These are phyloP conservation scores for Opisthocomus hoazin DNA, from an alignment of 2,113 vertebrate species.

Conservation along the genomic window DNA sequence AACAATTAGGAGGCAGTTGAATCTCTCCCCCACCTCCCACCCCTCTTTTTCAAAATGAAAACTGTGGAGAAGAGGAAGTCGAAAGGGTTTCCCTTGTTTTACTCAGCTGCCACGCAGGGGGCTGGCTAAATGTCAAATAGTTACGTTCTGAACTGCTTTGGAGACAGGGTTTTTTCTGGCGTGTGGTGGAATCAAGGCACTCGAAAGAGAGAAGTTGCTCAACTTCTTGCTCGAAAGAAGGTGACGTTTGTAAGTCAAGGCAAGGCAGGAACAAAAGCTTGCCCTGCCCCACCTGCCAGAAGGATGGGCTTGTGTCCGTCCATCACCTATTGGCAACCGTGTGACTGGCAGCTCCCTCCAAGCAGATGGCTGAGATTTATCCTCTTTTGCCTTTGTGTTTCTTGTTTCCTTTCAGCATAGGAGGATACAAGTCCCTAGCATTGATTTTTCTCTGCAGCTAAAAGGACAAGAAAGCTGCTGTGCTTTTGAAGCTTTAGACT, in stretches of 20 bases:
- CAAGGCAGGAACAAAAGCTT: neutral
- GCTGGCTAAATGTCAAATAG: neutral
- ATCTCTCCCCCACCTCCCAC: neutral
- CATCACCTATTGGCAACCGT: neutral
- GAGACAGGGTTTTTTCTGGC: neutral
- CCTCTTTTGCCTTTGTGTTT: neutral
- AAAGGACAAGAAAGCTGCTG: neutral
- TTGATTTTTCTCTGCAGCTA: conserved; percentile 9
- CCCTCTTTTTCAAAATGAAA: neutral
- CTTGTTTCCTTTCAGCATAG: neutral
- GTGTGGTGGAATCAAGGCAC: neutral
- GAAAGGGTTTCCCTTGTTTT: neutral
- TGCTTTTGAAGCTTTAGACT: conserved; percentile 1
- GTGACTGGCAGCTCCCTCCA: neutral
- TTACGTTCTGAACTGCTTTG: neutral
- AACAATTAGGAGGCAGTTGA: neutral
- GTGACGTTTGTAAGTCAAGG: neutral
- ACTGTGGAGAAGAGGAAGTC: neutral
- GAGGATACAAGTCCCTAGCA: neutral
- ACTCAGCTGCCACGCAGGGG: neutral
- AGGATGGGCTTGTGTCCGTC: fast-evolving
- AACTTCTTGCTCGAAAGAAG: neutral
- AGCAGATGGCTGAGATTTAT: neutral
- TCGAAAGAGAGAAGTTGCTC: neutral
- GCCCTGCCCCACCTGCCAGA: neutral